Evolutionary conservation across 92 coral and sea anemone species (phyloP).

Genomic region (Phenganax marumi): DNA sequence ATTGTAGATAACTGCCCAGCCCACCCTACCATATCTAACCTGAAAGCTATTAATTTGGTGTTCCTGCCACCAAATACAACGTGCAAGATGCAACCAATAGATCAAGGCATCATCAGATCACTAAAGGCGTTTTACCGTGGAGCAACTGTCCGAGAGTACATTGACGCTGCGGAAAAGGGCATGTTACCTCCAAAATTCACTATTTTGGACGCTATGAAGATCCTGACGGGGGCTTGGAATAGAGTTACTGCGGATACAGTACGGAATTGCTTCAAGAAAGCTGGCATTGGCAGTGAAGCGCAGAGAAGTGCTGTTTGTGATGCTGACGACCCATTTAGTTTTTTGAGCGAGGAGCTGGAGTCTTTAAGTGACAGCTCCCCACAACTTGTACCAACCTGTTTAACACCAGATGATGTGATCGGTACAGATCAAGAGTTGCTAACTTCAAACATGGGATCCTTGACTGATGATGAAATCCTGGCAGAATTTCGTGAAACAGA

Average conservation of each 20-base stretch:
- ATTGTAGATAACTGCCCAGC: constrained; percentile 60
- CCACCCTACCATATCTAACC: constrained; percentile 47
- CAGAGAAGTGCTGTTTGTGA: constrained; percentile 49
- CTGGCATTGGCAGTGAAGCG: constrained; percentile 49
- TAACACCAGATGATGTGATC: constrained; percentile 3
- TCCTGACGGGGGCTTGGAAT: constrained; percentile 61
- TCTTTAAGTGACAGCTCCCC: constrained; percentile 65
- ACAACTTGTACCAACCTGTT: constrained; percentile 42
- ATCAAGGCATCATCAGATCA: constrained; percentile 56
- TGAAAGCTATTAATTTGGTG: constrained; percentile 56
- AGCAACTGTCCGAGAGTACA: constrained; percentile 61
- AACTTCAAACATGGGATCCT: constrained; percentile 1
- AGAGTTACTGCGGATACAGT: constrained; percentile 56
- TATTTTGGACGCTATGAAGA: constrained; percentile 65
- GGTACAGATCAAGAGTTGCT: background rate
- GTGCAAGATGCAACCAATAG: constrained; percentile 60
- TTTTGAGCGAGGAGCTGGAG: constrained; percentile 60
- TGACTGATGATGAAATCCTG: constrained; percentile 48
- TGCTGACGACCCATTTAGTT: constrained; percentile 45
- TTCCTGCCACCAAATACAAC: constrained; percentile 60
- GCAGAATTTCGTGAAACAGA: constrained; percentile 46
- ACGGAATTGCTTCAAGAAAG: constrained; percentile 50
- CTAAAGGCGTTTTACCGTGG: constrained; percentile 56
- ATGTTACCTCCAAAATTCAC: constrained; percentile 59
- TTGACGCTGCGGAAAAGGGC: constrained; percentile 67